Evolutionary conservation across 2,888 invertebrate genomes (phyloP).

Genomic region (Standfussiana lucernea): DNA sequence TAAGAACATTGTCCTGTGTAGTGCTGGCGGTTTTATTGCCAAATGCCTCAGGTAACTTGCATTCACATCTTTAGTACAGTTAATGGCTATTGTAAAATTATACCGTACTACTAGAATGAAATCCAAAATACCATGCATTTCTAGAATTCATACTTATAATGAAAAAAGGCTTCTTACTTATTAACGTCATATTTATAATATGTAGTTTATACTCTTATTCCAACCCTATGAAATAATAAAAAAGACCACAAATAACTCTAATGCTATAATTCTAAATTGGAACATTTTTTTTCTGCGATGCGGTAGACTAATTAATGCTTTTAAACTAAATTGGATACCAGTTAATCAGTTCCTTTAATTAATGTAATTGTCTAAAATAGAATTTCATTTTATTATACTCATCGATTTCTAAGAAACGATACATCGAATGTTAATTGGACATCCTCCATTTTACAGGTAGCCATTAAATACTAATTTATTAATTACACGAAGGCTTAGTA

Average conservation of each 20-base stretch:
- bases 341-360: slow-evolving; percentile 54
- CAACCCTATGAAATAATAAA: slow-evolving; percentile 69
- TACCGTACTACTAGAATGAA: neutral
- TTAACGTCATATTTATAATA: neutral
- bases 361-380: slow-evolving; percentile 41
- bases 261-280: slow-evolving; percentile 76
- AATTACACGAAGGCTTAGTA: slow-evolving; percentile 28
- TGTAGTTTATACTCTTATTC: slow-evolving; percentile 55
- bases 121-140: neutral
- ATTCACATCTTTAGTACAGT: slow-evolving; percentile 26
- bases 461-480: slow-evolving; percentile 58
- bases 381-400: slow-evolving; percentile 40
- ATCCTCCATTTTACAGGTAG: slow-evolving; percentile 48
- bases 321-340: slow-evolving; percentile 53
- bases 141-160: neutral
- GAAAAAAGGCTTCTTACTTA: neutral
- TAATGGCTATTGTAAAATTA: neutral
- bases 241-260: slow-evolving; percentile 71
- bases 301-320: slow-evolving; percentile 67
- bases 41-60: slow-evolving; percentile 13
- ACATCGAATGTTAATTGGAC: slow-evolving; percentile 53
- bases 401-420: slow-evolving; percentile 43
- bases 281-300: slow-evolving; percentile 66
- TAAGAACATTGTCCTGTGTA: neutral
- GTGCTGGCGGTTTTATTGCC: slow-evolving; percentile 29